phyloP scores from a whole-genome alignment of 2,113 vertebrate species.

The Cisticola juncidis region DNA sequence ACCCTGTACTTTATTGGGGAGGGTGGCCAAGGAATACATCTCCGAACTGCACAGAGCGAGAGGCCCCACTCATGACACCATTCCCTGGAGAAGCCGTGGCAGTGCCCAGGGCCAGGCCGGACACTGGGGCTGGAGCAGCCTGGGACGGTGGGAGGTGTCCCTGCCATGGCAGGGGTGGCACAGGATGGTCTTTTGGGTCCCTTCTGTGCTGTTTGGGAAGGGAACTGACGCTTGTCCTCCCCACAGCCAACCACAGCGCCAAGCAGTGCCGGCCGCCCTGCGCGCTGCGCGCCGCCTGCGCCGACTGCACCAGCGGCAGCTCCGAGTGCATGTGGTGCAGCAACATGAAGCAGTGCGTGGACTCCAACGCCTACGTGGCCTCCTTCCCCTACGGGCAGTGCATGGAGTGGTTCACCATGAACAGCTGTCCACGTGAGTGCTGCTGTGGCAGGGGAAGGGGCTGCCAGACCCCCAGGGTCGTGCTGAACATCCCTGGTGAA shows the following conservation, averaged over 20 bases:
- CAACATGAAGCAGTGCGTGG: constrained; percentile 98
- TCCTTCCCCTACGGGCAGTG: constrained; percentile 99
- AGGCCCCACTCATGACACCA: accelerated
- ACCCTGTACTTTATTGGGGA: accelerated
- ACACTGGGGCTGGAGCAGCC: background rate
- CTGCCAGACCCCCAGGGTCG: too few species aligned
- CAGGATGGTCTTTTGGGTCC: accelerated
- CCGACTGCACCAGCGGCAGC: constrained; percentile 93
- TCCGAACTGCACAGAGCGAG: background rate
- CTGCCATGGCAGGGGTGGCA: accelerated
- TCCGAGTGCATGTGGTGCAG: constrained; percentile 99
- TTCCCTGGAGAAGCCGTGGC: accelerated
- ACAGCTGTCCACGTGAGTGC: constrained; percentile 91
- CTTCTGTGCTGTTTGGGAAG: background rate
- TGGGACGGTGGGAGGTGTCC: accelerated
- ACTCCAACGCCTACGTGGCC: constrained; percentile 96
- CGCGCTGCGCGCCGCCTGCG: constrained; percentile 83
- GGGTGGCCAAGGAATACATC: background rate
- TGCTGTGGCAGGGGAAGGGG: accelerated
- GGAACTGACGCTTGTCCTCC: background rate
- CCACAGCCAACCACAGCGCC: constrained; percentile 91
- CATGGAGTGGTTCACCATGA: constrained; percentile 98
- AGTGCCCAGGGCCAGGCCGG: accelerated
- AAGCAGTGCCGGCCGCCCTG: constrained; percentile 95
- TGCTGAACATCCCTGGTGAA: accelerated